These are phyloP conservation scores for Mimachlamys varia DNA, from an alignment of 2,888 invertebrate species.

Conservation along the genomic window DNA sequence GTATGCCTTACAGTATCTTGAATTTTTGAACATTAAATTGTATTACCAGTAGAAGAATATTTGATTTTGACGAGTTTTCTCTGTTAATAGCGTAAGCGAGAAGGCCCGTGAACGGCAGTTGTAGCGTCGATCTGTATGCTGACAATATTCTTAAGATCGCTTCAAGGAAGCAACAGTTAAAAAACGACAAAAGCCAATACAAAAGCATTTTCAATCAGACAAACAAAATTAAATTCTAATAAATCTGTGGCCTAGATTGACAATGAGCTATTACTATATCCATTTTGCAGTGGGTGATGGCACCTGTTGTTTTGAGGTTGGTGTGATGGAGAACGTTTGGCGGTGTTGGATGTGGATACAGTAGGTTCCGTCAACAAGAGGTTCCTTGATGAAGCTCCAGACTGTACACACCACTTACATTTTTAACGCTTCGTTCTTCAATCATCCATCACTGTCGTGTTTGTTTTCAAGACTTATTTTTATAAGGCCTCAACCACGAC, in stretches of 20 bases:
- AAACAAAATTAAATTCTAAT: conserved; percentile 11
- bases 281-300: too few species aligned
- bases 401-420: neutral
- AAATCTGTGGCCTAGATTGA: neutral
- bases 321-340: neutral
- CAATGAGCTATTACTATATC: neutral
- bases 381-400: neutral
- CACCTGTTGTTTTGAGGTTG: neutral
- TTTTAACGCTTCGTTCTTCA: neutral
- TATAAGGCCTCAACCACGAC: neutral
- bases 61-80: neutral
- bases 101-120: neutral
- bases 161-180: neutral
- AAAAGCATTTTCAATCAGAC: neutral
- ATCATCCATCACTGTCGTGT: neutral
- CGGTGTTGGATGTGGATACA: neutral
- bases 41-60: neutral
- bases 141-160: neutral
- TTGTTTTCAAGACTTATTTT: neutral
- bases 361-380: too few species aligned
- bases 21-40: neutral
- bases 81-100: neutral
- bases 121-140: neutral
- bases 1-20: neutral
- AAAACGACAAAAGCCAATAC: conserved; percentile 14